Percentiles rank a stretch among this genome's conserved stretches.
Evolutionary conservation across 2,888 invertebrate species (phyloP).

Genomic region (Andrena trimmerana): DNA sequence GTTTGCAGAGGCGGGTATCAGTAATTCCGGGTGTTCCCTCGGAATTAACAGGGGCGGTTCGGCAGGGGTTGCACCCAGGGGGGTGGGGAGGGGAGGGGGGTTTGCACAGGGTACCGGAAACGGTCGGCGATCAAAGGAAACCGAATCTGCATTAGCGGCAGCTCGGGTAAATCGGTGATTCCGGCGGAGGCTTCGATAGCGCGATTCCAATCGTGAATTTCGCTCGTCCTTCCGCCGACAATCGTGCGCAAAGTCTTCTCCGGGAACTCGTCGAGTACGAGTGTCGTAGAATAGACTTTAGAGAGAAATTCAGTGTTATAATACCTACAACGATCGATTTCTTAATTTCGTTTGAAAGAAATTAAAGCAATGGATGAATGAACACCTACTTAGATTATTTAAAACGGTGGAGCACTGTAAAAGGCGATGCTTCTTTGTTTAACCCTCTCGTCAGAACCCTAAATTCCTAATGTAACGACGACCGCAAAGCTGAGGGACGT

Average conservation of each 20-base stretch:
- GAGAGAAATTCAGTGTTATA: too few relatives aligned
- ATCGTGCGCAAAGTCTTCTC: not conserved
- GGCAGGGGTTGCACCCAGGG: constrained; percentile 31
- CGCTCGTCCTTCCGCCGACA: not conserved
- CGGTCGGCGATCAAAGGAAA: constrained; percentile 62
- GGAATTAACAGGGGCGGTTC: constrained; percentile 51
- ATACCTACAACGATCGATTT: too few relatives aligned
- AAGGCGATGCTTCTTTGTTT: constrained; percentile 21
- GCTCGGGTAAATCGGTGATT: constrained; percentile 22
- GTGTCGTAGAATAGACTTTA: too few relatives aligned
- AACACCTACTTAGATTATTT: not conserved
- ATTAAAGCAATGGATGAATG: too few relatives aligned
- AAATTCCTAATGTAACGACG: constrained; percentile 30
- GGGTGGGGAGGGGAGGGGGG: not conserved
- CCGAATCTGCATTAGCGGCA: constrained; percentile 44
- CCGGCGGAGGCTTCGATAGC: constrained; percentile 16
- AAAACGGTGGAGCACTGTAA: not conserved
- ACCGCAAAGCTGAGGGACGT: not conserved
- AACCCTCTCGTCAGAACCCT: not conserved
- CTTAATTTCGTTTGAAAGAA: too few relatives aligned
- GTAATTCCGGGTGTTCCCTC: constrained; percentile 54
- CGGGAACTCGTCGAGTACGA: not conserved
- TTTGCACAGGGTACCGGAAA: constrained; percentile 57
- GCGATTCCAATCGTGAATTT: constrained; percentile 3
- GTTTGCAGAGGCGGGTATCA: constrained; percentile 51